phyloP scores from a whole-genome alignment of 2,797 vertebrate genomes.

The Apodemus agrarius region DNA sequence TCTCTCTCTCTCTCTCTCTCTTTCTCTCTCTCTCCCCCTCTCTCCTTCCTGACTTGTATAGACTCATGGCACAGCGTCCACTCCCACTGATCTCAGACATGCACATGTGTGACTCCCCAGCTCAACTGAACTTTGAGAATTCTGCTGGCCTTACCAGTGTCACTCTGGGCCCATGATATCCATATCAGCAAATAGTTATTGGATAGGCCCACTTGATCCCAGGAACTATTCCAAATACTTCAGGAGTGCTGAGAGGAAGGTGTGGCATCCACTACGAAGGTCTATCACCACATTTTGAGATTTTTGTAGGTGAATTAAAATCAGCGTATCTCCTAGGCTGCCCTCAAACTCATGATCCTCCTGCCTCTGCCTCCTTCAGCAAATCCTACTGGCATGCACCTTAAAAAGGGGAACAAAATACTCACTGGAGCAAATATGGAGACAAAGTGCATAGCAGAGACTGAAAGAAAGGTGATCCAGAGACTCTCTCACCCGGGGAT shows the following conservation, averaged over 20 bases:
- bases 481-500: too few species aligned
- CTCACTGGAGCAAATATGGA: too few species aligned
- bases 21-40: not conserved
- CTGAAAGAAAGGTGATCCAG: too few species aligned
- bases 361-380: too few species aligned
- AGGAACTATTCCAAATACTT: not conserved
- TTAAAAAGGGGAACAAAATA: too few species aligned
- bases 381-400: too few species aligned
- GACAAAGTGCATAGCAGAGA: too few species aligned
- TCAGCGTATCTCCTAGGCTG: not conserved
- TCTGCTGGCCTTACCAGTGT: not conserved
- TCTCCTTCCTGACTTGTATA: not conserved
- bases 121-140: not conserved
- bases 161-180: not conserved
- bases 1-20: not conserved
- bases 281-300: not conserved
- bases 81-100: not conserved
- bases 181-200: constrained; percentile 4
- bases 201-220: not conserved
- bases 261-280: not conserved
- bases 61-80: not conserved
- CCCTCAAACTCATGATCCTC: too few species aligned
- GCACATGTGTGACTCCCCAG: not conserved
- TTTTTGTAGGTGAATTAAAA: constrained; percentile 22
- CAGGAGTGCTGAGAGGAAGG: not conserved